Base-by-base conservation (phyloP, 2,888 invertebrate genomes). In the Adineta ricciae region DNA sequence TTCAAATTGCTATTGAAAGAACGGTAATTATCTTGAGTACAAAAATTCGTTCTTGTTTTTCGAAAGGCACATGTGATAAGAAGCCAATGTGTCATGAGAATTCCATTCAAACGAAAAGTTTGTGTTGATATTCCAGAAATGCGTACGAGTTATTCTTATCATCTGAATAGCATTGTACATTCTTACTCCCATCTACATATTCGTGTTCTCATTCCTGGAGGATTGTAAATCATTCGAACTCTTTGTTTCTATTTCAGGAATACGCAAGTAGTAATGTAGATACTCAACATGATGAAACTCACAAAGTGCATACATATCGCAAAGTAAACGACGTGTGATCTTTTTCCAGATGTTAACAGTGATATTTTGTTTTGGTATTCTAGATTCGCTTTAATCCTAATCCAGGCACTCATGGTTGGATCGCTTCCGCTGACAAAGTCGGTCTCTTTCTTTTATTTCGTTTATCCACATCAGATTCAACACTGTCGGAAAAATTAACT, bases 381-480 rank as follows among this genome's bases (percentile, higher is more conserved):
- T 36, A 78, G 78, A 78, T 78, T 78, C 78, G 78, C 24, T 78
- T 78, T 7, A 78, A 78, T 78, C 78, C 78, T 41, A 78, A 78
- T 78, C 78, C 78, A 41, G 78, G 78, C 41, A 78, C 78, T 24
- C 78, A 78, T 78, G 38, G 41, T 41, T 78, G 78, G 78, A 78
- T 78, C 38, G 78, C 78, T 21, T 78, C 78, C 8, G 78, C 78
- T n/a, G 78, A 78, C 78, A 78, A 78, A 78, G 78, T 78, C 14
- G 78, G 78, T 41, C 24, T 78, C 24, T 78, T 78, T 78, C 41
- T 78, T n/a, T 78, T 78, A 41, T 78, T 78, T 78, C 78, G 78
- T 41, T 32, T 78, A n/a, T 78, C 78, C n/a, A 78, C 78, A 78
- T 78, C 78, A 19, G 78, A 78, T 41, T 78, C 78, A 16, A 11